Evolutionary conservation across 37 sponge, comb jelly and placozoan genomes (phyloP).

Genomic region (Ephydatia muelleri): DNA sequence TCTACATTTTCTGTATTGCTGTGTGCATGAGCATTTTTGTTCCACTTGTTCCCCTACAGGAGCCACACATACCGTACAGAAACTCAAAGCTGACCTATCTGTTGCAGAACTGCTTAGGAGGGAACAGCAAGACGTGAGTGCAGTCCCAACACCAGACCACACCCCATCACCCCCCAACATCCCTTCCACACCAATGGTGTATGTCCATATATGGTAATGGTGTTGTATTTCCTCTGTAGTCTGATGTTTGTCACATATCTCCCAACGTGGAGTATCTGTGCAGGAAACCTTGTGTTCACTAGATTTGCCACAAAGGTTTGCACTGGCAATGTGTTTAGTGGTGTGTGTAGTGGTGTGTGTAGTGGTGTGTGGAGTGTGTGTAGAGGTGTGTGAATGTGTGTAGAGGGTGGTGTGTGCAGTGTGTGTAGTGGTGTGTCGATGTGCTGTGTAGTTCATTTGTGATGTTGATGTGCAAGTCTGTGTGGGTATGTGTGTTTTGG

Average conservation of each 20-base stretch:
- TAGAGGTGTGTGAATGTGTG: too few species aligned
- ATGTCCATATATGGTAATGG: too few species aligned
- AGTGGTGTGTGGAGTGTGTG: constrained; percentile 4
- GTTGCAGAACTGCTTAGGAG: constrained; percentile 87
- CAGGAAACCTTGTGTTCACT: constrained; percentile 52
- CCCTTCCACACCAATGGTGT: too few species aligned
- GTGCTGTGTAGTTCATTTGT: too few species aligned
- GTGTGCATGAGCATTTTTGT: too few species aligned
- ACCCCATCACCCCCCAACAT: too few species aligned
- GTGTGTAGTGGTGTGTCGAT: too few species aligned
- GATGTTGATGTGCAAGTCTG: too few species aligned
- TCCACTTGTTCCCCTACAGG: constrained; percentile 20
- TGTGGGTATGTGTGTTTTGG: too few species aligned
- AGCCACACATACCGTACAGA: constrained; percentile 89
- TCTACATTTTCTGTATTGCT: too few species aligned
- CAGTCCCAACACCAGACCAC: neutral
- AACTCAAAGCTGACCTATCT: constrained; percentile 94
- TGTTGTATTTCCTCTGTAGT: neutral
- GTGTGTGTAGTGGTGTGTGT: neutral
- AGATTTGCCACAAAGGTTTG: constrained; percentile 64
- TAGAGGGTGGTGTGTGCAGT: too few species aligned
- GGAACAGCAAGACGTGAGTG: constrained; percentile 91
- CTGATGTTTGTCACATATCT: constrained; percentile 70
- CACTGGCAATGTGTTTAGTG: neutral
- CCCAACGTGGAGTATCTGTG: constrained; percentile 16